Percentiles rank a stretch among this genome's conserved stretches.
Evolutionary conservation across 2,113 vertebrate species (phyloP).

Genomic region (Eudyptes chrysolophus): DNA sequence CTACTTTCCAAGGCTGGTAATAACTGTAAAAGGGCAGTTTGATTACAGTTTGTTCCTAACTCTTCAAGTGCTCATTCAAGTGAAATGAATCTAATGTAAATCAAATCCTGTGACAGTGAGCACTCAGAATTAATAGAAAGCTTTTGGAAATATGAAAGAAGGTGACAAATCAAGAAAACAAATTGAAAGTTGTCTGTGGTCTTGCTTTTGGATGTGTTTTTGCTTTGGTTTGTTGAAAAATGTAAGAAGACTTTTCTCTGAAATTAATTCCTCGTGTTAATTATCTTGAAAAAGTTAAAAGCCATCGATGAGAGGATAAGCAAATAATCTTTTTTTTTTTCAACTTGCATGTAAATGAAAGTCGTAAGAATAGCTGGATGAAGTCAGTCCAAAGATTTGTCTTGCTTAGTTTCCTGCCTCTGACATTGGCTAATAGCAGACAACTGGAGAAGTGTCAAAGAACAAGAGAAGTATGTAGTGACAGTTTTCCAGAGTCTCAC

Average conservation of each 20-base stretch:
- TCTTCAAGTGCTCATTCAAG: not conserved
- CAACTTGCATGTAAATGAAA: not conserved
- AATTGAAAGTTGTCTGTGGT: not conserved
- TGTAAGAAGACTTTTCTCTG: not conserved
- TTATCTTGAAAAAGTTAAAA: not conserved
- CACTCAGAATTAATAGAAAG: not conserved
- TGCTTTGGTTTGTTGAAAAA: not conserved
- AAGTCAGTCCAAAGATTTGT: not conserved
- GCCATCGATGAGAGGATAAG: not conserved
- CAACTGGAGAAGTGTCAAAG: not conserved
- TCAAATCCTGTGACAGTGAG: not conserved
- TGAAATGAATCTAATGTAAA: not conserved
- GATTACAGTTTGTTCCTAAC: not conserved
- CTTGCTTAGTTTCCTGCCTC: not conserved
- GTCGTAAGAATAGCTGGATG: not conserved
- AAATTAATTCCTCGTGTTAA: not conserved
- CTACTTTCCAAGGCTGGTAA: not conserved
- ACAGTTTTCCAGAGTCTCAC: not conserved
- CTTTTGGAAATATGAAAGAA: not conserved
- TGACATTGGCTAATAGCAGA: not conserved
- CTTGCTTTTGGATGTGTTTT: not conserved
- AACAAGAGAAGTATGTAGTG: not conserved
- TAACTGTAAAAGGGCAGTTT: not conserved
- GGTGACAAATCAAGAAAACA: not conserved
- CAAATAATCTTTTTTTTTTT: not conserved